Percentiles rank a stretch among this genome's conserved stretches.
These are phyloP conservation scores for Anoplius nigerrimus DNA, from an alignment of 2,888 invertebrate species.

Conservation along the genomic window DNA sequence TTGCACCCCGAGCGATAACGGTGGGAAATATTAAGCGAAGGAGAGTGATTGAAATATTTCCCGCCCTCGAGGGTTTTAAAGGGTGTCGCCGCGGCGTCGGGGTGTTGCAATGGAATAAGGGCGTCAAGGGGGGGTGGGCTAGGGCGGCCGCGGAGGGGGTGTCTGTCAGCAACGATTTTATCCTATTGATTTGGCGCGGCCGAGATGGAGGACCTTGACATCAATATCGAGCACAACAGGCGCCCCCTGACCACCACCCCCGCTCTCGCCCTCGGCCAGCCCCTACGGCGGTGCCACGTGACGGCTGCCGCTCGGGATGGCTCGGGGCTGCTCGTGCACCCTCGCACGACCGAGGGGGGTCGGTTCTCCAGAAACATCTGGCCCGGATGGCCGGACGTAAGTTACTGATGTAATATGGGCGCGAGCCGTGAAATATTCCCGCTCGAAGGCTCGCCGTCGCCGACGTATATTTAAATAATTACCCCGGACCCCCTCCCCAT, in stretches of 20 bases:
- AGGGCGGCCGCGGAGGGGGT: slow-evolving; percentile 19
- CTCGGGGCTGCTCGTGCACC: slow-evolving; percentile 44
- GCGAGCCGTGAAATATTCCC: slow-evolving; percentile 59
- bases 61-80: too few species aligned
- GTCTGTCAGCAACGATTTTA: slow-evolving; percentile 62
- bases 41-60: too few species aligned
- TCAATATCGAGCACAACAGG: slow-evolving; percentile 65
- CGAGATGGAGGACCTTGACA: slow-evolving; percentile 72
- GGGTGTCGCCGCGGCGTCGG: too few species aligned
- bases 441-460: slow-evolving; percentile 47
- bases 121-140: not conserved
- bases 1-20: too few species aligned
- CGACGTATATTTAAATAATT: slow-evolving; percentile 62
- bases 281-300: slow-evolving; percentile 34
- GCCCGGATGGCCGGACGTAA: slow-evolving; percentile 57
- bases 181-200: slow-evolving; percentile 70
- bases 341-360: slow-evolving; percentile 45
- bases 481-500: slow-evolving; percentile 28
- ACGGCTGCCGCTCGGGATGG: slow-evolving; percentile 30
- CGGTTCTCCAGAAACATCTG: slow-evolving; percentile 55
- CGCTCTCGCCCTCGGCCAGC: not conserved
- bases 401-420: slow-evolving; percentile 63
- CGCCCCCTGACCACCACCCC: slow-evolving; percentile 33
- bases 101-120: too few species aligned
- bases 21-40: too few species aligned